phyloP scores from a whole-genome alignment of 2,797 vertebrate species.

The Cetoscarus ocellatus region DNA sequence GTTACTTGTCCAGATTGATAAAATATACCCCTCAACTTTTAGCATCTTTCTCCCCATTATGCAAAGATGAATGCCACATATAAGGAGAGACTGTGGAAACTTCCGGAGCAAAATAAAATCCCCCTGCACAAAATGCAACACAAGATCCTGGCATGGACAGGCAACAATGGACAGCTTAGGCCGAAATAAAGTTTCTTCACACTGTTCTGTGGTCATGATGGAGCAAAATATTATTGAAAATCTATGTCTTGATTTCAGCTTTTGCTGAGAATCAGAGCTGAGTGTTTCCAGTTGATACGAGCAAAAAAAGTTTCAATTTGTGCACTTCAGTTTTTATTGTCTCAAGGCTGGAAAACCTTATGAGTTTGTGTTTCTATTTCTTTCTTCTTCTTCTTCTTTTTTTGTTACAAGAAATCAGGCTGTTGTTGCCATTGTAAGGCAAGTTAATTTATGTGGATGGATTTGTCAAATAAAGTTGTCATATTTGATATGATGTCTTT shows the following conservation, averaged over 20 bases:
- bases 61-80: background rate
- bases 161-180: background rate
- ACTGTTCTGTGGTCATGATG: constrained; percentile 1
- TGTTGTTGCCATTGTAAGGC: constrained; percentile 52
- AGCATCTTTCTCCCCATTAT: background rate
- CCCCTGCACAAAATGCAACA: constrained; percentile 12
- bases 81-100: constrained; percentile 7
- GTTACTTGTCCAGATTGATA: background rate
- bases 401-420: constrained; percentile 47
- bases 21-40: background rate
- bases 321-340: background rate
- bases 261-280: background rate
- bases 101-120: background rate
- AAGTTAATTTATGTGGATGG: constrained; percentile 63
- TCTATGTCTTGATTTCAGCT: background rate
- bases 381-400: constrained; percentile 25
- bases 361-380: constrained; percentile 14
- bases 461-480: constrained; percentile 63
- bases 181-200: background rate
- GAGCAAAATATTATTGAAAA: background rate
- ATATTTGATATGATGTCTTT: constrained; percentile 33
- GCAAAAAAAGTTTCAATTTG: constrained; percentile 8
- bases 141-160: background rate
- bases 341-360: constrained; percentile 17
- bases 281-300: background rate